Conservation (phyloP, 2,113 vertebrate genomes). For the Sterna hirundo region DNA sequence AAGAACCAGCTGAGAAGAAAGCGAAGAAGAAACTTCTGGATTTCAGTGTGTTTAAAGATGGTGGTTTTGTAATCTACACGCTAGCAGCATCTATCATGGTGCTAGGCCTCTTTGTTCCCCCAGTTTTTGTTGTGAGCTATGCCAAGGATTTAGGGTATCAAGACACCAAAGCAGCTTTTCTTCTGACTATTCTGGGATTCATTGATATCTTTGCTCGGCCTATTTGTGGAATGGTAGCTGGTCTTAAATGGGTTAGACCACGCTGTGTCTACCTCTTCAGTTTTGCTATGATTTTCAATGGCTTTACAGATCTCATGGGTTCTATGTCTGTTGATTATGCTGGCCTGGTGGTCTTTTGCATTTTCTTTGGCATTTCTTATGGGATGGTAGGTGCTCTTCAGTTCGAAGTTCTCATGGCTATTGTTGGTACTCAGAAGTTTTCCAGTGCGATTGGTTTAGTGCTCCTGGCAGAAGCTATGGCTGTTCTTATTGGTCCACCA, state of each 20-base stretch:
- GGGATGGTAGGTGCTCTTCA: constrained; percentile 98
- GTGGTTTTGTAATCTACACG: constrained; percentile 88
- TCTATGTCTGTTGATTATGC: constrained; percentile 81
- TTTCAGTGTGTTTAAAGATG: constrained; percentile 88
- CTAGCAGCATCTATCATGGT: constrained; percentile 94
- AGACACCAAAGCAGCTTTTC: constrained; percentile 88
- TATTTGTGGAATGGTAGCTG: constrained; percentile 84
- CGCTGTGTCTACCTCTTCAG: constrained; percentile 92
- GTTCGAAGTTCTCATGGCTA: constrained; percentile 97
- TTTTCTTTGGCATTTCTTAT: constrained; percentile 97
- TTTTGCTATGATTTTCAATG: constrained; percentile 95
- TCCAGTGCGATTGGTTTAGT: constrained; percentile 95
- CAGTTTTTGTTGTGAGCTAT: constrained; percentile 93
- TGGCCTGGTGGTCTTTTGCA: constrained; percentile 86
- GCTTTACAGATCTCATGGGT: constrained; percentile 87
- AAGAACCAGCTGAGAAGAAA: constrained; percentile 38
- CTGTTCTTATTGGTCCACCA: constrained; percentile 92
- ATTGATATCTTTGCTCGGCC: constrained; percentile 94
- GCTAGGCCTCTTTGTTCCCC: constrained; percentile 93
- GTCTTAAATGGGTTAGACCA: constrained; percentile 87
- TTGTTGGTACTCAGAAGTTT: constrained; percentile 92
- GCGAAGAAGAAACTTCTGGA: constrained; percentile 85
- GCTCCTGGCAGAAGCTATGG: constrained; percentile 89
- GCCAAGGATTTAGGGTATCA: constrained; percentile 88
- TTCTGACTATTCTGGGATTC: constrained; percentile 90